A percentile compares a stretch with the other conserved stretches of the same genome.
phyloP scores from a whole-genome alignment of 2,113 vertebrate species.

The Antechinus flavipes region DNA sequence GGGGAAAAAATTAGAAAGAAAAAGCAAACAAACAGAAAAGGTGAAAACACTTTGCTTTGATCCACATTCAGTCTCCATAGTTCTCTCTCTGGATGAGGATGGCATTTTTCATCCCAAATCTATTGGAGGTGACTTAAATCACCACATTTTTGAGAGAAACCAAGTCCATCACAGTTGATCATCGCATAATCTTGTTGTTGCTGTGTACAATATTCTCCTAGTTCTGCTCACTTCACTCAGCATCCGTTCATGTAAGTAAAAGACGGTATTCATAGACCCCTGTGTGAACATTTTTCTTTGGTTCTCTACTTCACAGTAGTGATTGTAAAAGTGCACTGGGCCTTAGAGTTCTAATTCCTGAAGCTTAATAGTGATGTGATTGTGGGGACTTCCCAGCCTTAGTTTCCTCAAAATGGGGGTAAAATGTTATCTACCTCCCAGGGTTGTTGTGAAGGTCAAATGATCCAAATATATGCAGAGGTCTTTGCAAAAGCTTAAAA shows the following conservation, averaged over 20 bases:
- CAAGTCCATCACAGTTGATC: no score
- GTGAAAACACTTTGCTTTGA: no score
- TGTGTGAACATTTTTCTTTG: neutral
- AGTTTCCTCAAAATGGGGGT: neutral
- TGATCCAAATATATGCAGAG: neutral
- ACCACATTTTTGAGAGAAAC: no score
- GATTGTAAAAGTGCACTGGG: neutral
- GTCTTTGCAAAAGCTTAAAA: neutral
- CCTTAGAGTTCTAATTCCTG: neutral
- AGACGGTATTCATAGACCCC: neutral
- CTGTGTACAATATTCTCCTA: no score
- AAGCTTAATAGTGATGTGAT: neutral
- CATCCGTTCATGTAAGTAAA: neutral
- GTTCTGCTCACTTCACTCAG: no score
- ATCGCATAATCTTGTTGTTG: no score
- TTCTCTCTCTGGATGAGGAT: no score
- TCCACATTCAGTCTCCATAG: no score
- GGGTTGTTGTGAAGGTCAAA: neutral
- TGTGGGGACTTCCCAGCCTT: neutral
- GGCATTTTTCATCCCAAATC: no score
- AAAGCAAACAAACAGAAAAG: no score
- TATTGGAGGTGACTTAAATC: no score
- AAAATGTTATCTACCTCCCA: neutral
- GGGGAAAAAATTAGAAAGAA: no score
- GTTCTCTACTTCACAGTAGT: neutral